phyloP scores from a whole-genome alignment of 2,797 vertebrate genomes.

The Eulemur albifrons region DNA sequence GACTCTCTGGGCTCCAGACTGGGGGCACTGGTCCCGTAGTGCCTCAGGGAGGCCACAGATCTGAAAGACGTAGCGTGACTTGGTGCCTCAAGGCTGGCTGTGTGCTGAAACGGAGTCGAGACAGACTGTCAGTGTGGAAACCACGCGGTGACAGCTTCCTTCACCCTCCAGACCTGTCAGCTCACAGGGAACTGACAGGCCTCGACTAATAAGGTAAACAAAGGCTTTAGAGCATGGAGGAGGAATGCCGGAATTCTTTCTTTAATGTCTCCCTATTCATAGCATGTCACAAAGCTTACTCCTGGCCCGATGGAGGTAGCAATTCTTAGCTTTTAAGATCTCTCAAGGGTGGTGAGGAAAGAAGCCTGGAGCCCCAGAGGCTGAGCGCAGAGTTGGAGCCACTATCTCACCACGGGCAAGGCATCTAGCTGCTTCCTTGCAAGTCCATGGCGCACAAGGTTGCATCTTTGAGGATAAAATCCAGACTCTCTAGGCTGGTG shows the following conservation, averaged over 20 bases:
- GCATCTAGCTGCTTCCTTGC: neutral
- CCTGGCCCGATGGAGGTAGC: conserved; percentile 52
- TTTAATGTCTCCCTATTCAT: conserved; percentile 85
- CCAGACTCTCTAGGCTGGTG: neutral
- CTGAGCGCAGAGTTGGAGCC: neutral
- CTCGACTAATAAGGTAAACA: conserved; percentile 90
- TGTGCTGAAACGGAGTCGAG: conserved; percentile 79
- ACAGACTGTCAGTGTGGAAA: conserved; percentile 82
- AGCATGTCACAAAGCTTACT: conserved; percentile 80
- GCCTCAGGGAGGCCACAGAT: conserved; percentile 72
- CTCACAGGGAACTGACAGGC: conserved; percentile 82
- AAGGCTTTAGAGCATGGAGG: conserved; percentile 87
- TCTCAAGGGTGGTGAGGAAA: conserved; percentile 55
- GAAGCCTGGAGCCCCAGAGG: conserved; percentile 35
- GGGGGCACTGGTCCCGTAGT: conserved; percentile 73
- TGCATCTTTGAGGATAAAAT: neutral
- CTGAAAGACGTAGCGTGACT: conserved; percentile 82
- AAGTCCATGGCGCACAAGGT: neutral
- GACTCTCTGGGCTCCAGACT: conserved; percentile 79
- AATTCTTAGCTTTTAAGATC: conserved; percentile 73
- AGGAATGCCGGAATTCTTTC: conserved; percentile 90
- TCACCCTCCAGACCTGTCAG: conserved; percentile 80
- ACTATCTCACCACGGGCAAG: neutral
- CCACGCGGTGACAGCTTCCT: conserved; percentile 84
- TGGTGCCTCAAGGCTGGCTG: conserved; percentile 79